phyloP scores from a whole-genome alignment of 2,888 invertebrate species.

The Tiliacea citrago region DNA sequence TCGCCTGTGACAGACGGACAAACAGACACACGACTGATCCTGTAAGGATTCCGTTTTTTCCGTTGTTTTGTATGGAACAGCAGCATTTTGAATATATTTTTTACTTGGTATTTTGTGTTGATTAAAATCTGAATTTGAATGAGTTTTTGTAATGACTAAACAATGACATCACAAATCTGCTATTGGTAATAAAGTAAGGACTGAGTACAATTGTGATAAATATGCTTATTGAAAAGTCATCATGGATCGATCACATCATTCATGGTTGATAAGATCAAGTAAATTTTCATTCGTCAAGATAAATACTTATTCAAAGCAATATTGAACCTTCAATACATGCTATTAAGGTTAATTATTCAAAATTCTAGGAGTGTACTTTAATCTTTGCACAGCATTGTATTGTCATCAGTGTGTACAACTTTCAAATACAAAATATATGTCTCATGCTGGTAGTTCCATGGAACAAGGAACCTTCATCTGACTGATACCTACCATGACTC shows the following conservation, averaged over 20 bases:
- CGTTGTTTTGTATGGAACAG: too few relatives aligned
- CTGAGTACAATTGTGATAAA: not conserved
- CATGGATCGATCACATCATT: not conserved
- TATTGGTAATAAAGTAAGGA: not conserved
- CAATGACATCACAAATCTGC: not conserved
- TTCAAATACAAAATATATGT: not conserved
- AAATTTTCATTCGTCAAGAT: not conserved
- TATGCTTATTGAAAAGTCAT: not conserved
- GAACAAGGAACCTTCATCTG: not conserved
- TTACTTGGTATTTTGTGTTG: not conserved
- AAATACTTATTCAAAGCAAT: not conserved
- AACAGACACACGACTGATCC: too few relatives aligned
- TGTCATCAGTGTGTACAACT: not conserved
- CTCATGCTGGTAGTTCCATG: not conserved
- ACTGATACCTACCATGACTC: not conserved
- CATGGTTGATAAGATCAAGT: slow-evolving; percentile 15
- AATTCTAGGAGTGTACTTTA: not conserved
- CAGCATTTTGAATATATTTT: not conserved
- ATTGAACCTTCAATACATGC: not conserved
- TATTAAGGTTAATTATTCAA: not conserved
- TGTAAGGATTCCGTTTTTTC: too few relatives aligned
- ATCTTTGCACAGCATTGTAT: not conserved
- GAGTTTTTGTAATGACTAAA: slow-evolving; percentile 2
- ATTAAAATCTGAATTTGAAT: not conserved
- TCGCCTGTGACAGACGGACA: too few relatives aligned